Conservation (phyloP, 2,888 invertebrate genomes). For the Choreutis nemorana region DNA sequence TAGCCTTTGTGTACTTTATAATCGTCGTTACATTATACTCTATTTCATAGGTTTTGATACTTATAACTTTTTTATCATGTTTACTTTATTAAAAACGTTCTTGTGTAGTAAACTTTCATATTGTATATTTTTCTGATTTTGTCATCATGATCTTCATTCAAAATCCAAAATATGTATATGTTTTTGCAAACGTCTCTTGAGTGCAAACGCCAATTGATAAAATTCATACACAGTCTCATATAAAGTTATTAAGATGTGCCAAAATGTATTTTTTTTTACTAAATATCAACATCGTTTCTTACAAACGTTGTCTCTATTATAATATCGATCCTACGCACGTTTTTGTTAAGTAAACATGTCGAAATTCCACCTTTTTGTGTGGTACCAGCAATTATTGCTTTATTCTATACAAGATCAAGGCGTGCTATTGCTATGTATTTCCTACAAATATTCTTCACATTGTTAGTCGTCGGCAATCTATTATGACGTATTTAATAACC, state of each 20-base stretch:
- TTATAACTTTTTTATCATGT: conserved; percentile 6
- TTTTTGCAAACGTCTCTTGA: no score
- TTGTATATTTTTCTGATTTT: no score
- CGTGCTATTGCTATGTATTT: conserved; percentile 27
- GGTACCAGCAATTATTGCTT: conserved; percentile 30
- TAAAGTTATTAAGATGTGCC: no score
- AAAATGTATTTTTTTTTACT: conserved; percentile 6
- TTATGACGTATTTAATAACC: conserved; percentile 40
- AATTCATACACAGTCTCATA: no score
- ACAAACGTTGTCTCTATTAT: conserved; percentile 13
- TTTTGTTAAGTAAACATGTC: conserved; percentile 46
- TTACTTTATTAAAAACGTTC: no score
- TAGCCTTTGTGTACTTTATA: conserved; percentile 26
- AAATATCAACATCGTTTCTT: conserved; percentile 25
- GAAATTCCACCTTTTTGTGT: conserved; percentile 42
- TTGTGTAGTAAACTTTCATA: no score
- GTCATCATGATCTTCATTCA: no score
- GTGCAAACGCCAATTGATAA: no score
- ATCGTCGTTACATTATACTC: conserved; percentile 7
- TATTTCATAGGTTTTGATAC: conserved; percentile 7
- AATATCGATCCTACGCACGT: conserved; percentile 41
- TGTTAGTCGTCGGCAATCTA: conserved; percentile 30
- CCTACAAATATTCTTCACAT: conserved; percentile 34
- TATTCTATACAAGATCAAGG: conserved; percentile 24
- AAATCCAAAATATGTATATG: no score